Evolutionary conservation across 1,140 invertebrate species (phyloP).

Genomic region (Ceratina calcarata): DNA sequence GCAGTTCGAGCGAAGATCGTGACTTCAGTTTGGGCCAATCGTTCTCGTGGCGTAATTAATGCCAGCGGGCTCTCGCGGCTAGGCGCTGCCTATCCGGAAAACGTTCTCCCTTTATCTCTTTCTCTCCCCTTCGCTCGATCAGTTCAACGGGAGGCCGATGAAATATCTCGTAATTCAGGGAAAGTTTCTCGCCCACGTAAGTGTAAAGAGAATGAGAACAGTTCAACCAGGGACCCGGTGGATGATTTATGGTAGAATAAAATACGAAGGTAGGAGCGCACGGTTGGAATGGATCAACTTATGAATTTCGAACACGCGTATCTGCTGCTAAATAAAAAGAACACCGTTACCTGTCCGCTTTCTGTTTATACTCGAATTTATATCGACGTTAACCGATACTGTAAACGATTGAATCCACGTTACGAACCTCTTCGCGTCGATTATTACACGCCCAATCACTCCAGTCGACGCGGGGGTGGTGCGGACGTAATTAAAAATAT

Average conservation of each 20-base stretch:
- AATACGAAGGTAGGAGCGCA: conserved; percentile 27
- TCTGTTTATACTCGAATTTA: not conserved
- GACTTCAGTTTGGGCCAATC: conserved; percentile 43
- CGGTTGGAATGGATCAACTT: conserved; percentile 46
- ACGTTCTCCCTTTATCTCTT: conserved; percentile 25
- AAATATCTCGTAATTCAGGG: conserved; percentile 65
- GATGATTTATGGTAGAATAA: conserved; percentile 50
- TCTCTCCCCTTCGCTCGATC: conserved; percentile 26
- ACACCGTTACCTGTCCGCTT: not conserved
- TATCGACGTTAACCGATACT: not conserved
- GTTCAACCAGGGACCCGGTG: conserved; percentile 20
- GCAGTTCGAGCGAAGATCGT: not conserved
- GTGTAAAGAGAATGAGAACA: conserved; percentile 52
- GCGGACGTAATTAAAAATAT: conserved; percentile 10
- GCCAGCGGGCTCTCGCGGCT: conserved; percentile 35
- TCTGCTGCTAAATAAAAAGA: not conserved
- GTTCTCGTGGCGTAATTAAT: conserved; percentile 62
- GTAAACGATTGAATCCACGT: not conserved
- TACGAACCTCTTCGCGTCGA: not conserved
- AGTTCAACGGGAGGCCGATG: conserved; percentile 48
- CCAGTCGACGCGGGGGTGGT: no score
- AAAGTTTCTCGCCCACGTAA: conserved; percentile 58
- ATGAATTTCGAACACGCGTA: conserved; percentile 39
- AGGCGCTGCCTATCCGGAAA: conserved; percentile 33
- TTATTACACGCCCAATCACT: not conserved